These are phyloP conservation scores for Schizothorax lantsangensis DNA, from an alignment of 2,797 vertebrate genomes.

Conservation along the genomic window DNA sequence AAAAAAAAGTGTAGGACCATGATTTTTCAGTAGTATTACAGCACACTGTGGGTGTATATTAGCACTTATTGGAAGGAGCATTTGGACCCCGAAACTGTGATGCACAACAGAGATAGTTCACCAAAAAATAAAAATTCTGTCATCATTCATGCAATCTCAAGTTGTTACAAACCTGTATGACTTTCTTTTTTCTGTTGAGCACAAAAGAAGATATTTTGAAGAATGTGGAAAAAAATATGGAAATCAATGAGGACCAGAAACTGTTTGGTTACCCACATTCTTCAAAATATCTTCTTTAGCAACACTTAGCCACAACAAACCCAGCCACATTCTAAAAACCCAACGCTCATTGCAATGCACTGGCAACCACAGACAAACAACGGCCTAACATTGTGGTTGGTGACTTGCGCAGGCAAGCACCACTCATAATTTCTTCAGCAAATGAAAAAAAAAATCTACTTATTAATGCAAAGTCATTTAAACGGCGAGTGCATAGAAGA, in stretches of 20 bases:
- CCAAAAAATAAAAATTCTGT: neutral
- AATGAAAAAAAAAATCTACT: neutral
- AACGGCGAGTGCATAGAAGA: neutral
- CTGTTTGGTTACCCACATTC: neutral
- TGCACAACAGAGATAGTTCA: neutral
- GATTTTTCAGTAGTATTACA: no score
- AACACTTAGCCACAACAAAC: neutral
- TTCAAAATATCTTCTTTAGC: neutral
- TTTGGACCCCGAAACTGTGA: neutral
- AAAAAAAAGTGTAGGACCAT: no score
- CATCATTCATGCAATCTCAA: neutral
- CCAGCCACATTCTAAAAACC: neutral
- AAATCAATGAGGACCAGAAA: neutral
- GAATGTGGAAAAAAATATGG: neutral
- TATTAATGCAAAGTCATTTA: neutral
- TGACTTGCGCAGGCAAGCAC: neutral
- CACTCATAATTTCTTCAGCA: neutral
- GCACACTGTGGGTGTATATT: no score
- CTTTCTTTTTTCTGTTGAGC: neutral
- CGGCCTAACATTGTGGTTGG: neutral
- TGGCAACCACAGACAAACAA: neutral
- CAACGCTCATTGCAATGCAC: neutral
- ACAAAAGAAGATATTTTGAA: neutral
- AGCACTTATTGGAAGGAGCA: neutral
- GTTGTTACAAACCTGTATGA: neutral